Evolutionary conservation across 2,888 invertebrate species (phyloP).

Genomic region (Resseliella maxima): DNA sequence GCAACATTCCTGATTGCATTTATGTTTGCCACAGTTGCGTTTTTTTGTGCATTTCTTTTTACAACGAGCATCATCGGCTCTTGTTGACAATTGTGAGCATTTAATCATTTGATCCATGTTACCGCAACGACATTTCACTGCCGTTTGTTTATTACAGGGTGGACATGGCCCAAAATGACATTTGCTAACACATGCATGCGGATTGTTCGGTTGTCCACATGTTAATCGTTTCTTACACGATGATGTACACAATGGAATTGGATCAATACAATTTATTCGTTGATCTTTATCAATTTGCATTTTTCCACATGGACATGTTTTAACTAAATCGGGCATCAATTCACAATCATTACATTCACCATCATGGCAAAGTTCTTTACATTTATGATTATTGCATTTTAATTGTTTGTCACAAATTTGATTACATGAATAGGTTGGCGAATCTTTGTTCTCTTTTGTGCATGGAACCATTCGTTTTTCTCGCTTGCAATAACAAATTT

Average conservation of each 20-base stretch:
- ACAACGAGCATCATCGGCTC: slow-evolving; percentile 82
- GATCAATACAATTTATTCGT: slow-evolving; percentile 80
- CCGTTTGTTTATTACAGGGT: slow-evolving; percentile 79
- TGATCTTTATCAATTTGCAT: slow-evolving; percentile 67
- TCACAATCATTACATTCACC: slow-evolving; percentile 76
- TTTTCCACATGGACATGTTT: slow-evolving; percentile 83
- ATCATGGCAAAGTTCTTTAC: slow-evolving; percentile 76
- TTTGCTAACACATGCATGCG: slow-evolving; percentile 73
- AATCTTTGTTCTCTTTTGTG: slow-evolving; percentile 69
- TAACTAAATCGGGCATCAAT: slow-evolving; percentile 72
- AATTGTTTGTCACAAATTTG: slow-evolving; percentile 73
- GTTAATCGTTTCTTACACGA: slow-evolving; percentile 74
- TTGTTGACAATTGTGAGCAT: slow-evolving; percentile 77
- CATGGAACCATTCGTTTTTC: slow-evolving; percentile 74
- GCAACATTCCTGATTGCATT: slow-evolving; percentile 91
- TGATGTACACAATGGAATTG: slow-evolving; percentile 83
- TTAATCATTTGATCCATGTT: slow-evolving; percentile 84
- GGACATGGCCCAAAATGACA: slow-evolving; percentile 82
- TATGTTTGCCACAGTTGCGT: slow-evolving; percentile 86
- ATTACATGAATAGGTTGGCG: slow-evolving; percentile 72
- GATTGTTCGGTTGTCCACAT: slow-evolving; percentile 77
- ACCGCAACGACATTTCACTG: slow-evolving; percentile 86
- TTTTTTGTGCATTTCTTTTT: slow-evolving; percentile 92
- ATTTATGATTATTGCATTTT: slow-evolving; percentile 78
- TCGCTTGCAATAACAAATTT: slow-evolving; percentile 80